These are phyloP conservation scores for Galeopsomyia nigrocyanea DNA, from an alignment of 2,888 invertebrate species.

Conservation along the genomic window DNA sequence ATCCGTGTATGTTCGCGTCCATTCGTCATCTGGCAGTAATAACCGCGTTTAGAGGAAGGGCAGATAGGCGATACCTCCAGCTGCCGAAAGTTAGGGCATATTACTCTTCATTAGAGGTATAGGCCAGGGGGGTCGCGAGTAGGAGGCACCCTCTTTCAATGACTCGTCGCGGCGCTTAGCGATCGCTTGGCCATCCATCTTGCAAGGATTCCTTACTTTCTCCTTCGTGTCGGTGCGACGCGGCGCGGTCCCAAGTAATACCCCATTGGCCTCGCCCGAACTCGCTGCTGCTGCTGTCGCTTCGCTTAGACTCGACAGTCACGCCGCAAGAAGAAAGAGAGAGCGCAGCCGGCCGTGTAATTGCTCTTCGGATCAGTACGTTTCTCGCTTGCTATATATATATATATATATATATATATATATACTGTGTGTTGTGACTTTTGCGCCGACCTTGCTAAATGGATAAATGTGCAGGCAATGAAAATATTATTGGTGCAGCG, in stretches of 20 bases:
- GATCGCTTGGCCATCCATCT: constrained; percentile 64
- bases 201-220: constrained; percentile 46
- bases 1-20: no score
- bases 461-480: no score
- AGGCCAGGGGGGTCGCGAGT: no score
- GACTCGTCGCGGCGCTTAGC: constrained; percentile 67
- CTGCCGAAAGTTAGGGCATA: constrained; percentile 43
- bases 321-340: constrained; percentile 63
- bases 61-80: neutral
- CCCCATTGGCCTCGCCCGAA: constrained; percentile 34
- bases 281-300: constrained; percentile 21
- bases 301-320: constrained; percentile 57
- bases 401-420: no score
- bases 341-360: constrained; percentile 67
- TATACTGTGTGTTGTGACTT: no score
- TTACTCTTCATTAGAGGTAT: constrained; percentile 64
- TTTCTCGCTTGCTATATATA: neutral
- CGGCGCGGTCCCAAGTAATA: no score
- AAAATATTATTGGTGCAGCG: no score
- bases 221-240: constrained; percentile 24
- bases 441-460: no score
- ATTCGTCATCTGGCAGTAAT: no score
- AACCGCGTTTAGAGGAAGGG: neutral
- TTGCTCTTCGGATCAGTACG: constrained; percentile 60
- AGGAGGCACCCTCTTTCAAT: constrained; percentile 62